Percentiles rank a stretch among this genome's conserved stretches.
phyloP scores from a whole-genome alignment of 2,888 invertebrate species.

The Epistrophella euchroma region DNA sequence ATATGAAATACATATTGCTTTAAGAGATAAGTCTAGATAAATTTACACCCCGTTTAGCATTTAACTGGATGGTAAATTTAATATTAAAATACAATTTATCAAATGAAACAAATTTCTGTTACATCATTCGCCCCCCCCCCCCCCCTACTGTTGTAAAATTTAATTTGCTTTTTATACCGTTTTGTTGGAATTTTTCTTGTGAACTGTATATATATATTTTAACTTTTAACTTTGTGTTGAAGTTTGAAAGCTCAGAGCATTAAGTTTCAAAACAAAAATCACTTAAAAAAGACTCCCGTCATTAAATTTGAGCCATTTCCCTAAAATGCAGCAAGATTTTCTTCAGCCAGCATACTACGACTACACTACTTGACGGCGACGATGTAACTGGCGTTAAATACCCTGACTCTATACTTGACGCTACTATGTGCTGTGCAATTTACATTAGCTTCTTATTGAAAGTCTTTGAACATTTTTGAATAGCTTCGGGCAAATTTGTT shows the following conservation, averaged over 20 bases:
- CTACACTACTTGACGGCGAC: neutral
- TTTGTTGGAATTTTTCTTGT: neutral
- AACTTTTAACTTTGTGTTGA: neutral
- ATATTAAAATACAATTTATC: too few species aligned
- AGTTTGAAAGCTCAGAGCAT: neutral
- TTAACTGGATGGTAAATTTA: too few species aligned
- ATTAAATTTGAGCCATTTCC: neutral
- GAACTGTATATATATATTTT: neutral
- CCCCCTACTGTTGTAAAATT: neutral
- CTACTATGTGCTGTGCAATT: neutral
- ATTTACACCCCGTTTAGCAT: too few species aligned
- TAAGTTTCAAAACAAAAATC: neutral
- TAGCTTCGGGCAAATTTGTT: conserved; percentile 23
- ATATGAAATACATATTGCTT: too few species aligned
- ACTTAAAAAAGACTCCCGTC: neutral
- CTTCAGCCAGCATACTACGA: neutral
- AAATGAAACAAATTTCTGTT: too few species aligned
- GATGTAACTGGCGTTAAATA: conserved; percentile 6
- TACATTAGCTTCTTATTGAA: neutral
- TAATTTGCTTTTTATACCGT: neutral
- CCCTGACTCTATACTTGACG: neutral
- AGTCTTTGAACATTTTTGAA: conserved; percentile 19
- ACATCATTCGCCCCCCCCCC: neutral
- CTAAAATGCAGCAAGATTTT: neutral
- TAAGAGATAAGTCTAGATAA: too few species aligned